Conservation (phyloP, 2,113 vertebrate species). For the Tychaedon coryphoeus region DNA sequence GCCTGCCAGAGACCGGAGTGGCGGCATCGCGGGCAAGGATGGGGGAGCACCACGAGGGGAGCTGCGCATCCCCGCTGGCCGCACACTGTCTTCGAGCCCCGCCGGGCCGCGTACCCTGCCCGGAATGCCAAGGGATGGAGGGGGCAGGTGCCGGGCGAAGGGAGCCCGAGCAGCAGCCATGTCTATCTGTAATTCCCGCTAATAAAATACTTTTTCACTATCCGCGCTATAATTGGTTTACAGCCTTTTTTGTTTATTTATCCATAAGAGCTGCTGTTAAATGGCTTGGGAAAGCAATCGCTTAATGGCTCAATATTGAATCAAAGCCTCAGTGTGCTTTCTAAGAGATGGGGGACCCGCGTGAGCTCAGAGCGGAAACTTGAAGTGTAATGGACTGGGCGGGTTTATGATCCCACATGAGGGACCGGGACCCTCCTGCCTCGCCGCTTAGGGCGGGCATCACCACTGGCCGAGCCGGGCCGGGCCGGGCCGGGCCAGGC, state of each 20-base stretch:
- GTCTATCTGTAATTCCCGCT: constrained; percentile 71
- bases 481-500: fast-evolving
- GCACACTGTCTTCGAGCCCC: background rate
- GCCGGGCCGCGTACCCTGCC: too few species aligned
- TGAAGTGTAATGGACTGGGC: constrained; percentile 60
- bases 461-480: background rate
- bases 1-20: background rate
- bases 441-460: background rate
- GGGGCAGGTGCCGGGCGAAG: background rate
- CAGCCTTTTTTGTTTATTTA: constrained; percentile 87
- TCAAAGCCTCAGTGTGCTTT: constrained; percentile 52
- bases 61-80: background rate
- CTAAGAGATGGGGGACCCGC: background rate
- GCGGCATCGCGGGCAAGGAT: fast-evolving
- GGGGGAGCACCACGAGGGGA: fast-evolving
- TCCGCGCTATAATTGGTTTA: constrained; percentile 89
- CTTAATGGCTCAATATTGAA: constrained; percentile 88
- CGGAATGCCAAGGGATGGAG: background rate
- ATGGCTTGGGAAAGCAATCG: constrained; percentile 84
- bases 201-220: constrained; percentile 90
- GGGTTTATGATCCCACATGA: constrained; percentile 20
- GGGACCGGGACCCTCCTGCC: background rate
- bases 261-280: constrained; percentile 87
- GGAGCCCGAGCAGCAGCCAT: constrained; percentile 8
- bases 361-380: constrained; percentile 58